Evolutionary conservation across 2,797 vertebrate species (phyloP).

Genomic region (Danio tinwini): DNA sequence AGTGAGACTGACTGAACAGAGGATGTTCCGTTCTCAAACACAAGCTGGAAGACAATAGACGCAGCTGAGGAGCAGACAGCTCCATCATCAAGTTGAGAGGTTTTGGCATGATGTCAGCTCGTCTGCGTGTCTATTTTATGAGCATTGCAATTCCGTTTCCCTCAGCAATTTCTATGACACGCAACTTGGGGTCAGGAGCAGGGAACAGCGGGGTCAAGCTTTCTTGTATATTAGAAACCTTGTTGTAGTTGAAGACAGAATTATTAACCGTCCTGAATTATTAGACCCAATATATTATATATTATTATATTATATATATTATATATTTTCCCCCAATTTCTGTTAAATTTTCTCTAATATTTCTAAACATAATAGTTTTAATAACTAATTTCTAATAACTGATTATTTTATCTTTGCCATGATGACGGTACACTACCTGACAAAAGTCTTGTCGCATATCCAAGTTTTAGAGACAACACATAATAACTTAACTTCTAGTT

Average conservation of each 20-base stretch:
- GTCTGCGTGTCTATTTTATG: slow-evolving; percentile 22
- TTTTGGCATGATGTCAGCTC: slow-evolving; percentile 44
- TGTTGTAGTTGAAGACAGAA: neutral
- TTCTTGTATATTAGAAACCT: slow-evolving; percentile 27
- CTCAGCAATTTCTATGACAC: slow-evolving; percentile 26
- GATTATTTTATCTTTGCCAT: too few species aligned
- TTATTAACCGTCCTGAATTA: too few species aligned
- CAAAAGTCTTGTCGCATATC: too few species aligned
- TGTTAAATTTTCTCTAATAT: too few species aligned
- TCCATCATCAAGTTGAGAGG: slow-evolving; percentile 24
- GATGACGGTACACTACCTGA: too few species aligned
- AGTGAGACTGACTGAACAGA: slow-evolving; percentile 17
- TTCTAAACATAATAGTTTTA: too few species aligned
- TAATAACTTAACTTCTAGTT: too few species aligned
- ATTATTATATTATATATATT: too few species aligned
- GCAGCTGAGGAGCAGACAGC: slow-evolving; percentile 30
- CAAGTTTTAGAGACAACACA: too few species aligned
- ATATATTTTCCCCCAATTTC: too few species aligned
- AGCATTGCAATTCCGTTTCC: slow-evolving; percentile 2
- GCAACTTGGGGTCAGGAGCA: slow-evolving; percentile 18
- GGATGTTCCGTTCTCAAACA: slow-evolving; percentile 9
- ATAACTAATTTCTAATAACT: too few species aligned
- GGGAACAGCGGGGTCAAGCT: neutral
- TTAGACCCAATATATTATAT: too few species aligned
- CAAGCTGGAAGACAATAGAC: slow-evolving; percentile 44